These are phyloP conservation scores for Mylabris sibirica DNA, from an alignment of 2,888 invertebrate species.

Conservation along the genomic window DNA sequence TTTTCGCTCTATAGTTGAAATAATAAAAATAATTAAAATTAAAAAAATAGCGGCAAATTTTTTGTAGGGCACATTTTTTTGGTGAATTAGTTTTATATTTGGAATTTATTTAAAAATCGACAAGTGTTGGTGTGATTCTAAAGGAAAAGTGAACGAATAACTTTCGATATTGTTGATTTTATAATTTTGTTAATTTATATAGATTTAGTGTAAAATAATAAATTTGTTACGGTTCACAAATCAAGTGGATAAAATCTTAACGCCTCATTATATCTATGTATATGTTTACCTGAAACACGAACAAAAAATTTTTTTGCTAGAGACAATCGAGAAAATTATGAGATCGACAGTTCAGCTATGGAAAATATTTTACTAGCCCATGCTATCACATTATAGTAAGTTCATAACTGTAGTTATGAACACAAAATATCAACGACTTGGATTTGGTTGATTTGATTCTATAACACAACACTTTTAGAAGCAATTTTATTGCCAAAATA, in stretches of 20 bases:
- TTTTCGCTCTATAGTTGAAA: background rate
- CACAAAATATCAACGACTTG: too few relatives aligned
- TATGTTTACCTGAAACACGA: background rate
- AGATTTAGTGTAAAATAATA: background rate
- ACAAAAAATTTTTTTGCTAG: background rate
- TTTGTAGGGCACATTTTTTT: background rate
- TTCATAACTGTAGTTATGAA: too few relatives aligned
- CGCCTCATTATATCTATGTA: background rate
- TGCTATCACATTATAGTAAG: background rate
- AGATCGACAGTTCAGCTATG: background rate
- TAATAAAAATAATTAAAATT: background rate
- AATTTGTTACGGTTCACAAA: background rate
- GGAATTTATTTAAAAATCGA: background rate
- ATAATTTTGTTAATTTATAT: background rate
- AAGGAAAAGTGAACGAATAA: background rate
- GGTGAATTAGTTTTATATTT: background rate
- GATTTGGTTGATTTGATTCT: too few relatives aligned
- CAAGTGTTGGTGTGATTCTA: background rate
- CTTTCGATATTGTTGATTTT: background rate
- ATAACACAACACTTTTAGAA: too few relatives aligned
- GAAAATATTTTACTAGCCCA: background rate
- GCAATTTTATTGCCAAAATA: background rate
- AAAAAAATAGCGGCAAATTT: background rate
- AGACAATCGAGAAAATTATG: too few relatives aligned
- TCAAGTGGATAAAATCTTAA: constrained; percentile 1